Evolutionary conservation across 2,113 vertebrate species (phyloP), one percentile per base, ranked within the genome.

Genomic region (Origma solitaria): DNA sequence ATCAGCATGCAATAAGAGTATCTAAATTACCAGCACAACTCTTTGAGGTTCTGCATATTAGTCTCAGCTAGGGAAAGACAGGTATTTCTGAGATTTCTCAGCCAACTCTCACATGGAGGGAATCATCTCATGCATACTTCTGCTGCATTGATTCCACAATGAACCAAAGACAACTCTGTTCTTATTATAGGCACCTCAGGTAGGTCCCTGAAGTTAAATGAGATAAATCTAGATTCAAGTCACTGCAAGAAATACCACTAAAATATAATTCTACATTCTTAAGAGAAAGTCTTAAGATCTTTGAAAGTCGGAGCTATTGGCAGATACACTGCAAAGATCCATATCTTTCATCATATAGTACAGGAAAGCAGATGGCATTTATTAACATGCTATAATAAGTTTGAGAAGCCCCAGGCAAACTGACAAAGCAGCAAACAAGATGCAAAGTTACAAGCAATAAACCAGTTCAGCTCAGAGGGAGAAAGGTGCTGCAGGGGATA

Each of bases 311-410:
- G 64, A 88, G 72, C 31, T 80, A 40, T 83, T 76, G 23, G 37
- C 23, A 82, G 45, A 80, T 69, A 76, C 37, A 42, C 58, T 53
- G 62, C 0, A 0, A 94, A 88, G 82, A 64, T 35, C 13, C 7
- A 1, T 50, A 66, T 65, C 15, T 76, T 94, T 90, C 62, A 54
- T 73, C 50, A 49, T 49, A 72, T 44, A 82, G 53, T 61, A 80
- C 28, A 80, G 57, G 88, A 88, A 50, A 79, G 79, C 79, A 95
- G 95, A 92, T 80, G 88, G 82, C 21, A 80, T 88, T 92, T 96
- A 90, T 95, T 88, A 93, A 90, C 76, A 77, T 80, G 53, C 49
- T 88, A 23, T 72, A 94, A 82, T 79, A 90, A 94, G 82, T 80
- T 90, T 86, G 70, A 88, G 71, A 80, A 93, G 79, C 94, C 66